These are phyloP conservation scores for Phanerotoma sp. DNA, from an alignment of 2,888 invertebrate genomes.

Conservation along the genomic window DNA sequence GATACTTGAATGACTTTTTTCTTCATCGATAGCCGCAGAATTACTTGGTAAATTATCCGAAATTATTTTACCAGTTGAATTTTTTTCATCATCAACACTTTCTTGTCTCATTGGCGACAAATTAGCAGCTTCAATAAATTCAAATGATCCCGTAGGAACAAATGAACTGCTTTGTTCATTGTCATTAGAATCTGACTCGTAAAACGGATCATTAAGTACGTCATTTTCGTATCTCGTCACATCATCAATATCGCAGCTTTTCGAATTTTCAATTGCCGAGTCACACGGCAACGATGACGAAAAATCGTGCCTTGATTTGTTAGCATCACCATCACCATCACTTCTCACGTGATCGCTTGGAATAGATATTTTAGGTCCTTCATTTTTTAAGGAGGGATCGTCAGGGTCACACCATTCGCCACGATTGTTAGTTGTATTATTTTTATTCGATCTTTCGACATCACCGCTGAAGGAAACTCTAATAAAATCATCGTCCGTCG, in stretches of 20 bases:
- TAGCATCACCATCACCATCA: background rate
- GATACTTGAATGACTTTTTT: constrained; percentile 44
- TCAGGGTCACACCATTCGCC: too few relatives aligned
- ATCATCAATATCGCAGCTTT: constrained; percentile 38
- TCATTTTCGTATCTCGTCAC: constrained; percentile 47
- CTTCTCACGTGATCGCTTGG: constrained; percentile 14
- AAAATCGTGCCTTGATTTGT: too few relatives aligned
- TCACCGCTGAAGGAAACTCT: constrained; percentile 34
- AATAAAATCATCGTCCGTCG: constrained; percentile 49
- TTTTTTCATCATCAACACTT: too few relatives aligned
- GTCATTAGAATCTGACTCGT: constrained; percentile 44
- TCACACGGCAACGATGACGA: background rate
- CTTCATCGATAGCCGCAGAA: too few relatives aligned
- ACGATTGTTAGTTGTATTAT: too few relatives aligned
- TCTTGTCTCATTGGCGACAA: constrained; percentile 28
- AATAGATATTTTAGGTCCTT: constrained; percentile 11
- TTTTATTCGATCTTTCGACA: constrained; percentile 30
- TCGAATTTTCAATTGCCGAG: background rate
- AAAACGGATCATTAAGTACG: constrained; percentile 49
- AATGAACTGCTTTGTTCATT: constrained; percentile 38
- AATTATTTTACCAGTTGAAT: constrained; percentile 18
- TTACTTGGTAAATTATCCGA: too few relatives aligned
- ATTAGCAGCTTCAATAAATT: constrained; percentile 41
- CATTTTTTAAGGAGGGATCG: too few relatives aligned
- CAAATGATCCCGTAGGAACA: constrained; percentile 43